phyloP scores from a whole-genome alignment of 2,888 invertebrate genomes.

The Diaperis boleti region DNA sequence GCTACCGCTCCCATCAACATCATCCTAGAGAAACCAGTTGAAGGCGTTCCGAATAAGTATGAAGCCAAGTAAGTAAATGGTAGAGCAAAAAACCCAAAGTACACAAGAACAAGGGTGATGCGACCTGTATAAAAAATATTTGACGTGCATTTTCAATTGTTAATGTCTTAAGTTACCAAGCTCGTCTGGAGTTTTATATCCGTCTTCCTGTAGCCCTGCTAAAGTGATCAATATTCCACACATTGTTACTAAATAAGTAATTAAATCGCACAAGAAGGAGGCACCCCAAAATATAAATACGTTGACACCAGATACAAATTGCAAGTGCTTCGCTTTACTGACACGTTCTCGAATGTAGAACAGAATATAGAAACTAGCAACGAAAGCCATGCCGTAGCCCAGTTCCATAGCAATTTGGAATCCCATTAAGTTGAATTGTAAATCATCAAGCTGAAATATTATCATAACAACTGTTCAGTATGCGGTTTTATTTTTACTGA shows the following conservation, averaged over 20 bases:
- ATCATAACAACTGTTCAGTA: neutral
- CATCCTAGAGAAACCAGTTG: constrained; percentile 71
- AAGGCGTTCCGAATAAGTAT: constrained; percentile 74
- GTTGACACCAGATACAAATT: constrained; percentile 77
- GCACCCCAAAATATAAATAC: constrained; percentile 76
- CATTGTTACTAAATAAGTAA: constrained; percentile 71
- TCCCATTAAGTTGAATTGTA: constrained; percentile 59
- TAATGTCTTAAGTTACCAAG: constrained; percentile 66
- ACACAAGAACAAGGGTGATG: constrained; percentile 65
- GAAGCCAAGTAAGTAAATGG: constrained; percentile 78
- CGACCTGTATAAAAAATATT: constrained; percentile 20
- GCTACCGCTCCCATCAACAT: constrained; percentile 34
- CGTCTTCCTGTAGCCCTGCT: constrained; percentile 72
- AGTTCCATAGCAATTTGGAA: constrained; percentile 74
- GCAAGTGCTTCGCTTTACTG: constrained; percentile 75
- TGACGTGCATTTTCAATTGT: neutral
- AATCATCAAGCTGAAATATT: constrained; percentile 33
- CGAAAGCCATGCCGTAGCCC: constrained; percentile 78
- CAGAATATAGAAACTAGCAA: constrained; percentile 72
- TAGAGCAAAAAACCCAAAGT: constrained; percentile 76
- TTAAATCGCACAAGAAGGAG: constrained; percentile 76
- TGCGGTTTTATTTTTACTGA: no score
- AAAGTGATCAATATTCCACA: constrained; percentile 72
- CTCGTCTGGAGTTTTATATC: constrained; percentile 67
- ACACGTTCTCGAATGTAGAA: constrained; percentile 74